Percentiles rank a stretch among this genome's conserved stretches.
phyloP scores from a whole-genome alignment of 1,140 invertebrate species.

The Drosophila nigrodunni region DNA sequence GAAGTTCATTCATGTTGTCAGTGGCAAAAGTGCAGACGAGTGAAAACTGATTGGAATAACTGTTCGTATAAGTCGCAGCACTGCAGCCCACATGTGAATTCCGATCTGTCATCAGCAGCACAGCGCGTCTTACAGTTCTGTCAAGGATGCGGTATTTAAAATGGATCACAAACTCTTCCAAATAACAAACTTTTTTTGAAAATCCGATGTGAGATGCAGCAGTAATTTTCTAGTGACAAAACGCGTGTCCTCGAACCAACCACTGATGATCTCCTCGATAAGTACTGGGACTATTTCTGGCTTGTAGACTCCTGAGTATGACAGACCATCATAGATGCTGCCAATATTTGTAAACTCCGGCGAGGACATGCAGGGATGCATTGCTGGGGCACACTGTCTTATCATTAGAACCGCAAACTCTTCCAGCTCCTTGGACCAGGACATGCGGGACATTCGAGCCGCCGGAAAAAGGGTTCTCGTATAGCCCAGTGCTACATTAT shows the following conservation, averaged over 20 bases:
- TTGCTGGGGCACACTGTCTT: not conserved
- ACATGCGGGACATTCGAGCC: conserved; percentile 47
- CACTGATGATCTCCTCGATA: not conserved
- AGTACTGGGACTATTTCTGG: not conserved
- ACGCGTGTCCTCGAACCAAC: conserved; percentile 26
- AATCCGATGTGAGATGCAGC: not conserved
- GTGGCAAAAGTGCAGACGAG: conserved; percentile 48
- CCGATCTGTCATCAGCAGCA: conserved; percentile 51
- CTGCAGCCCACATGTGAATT: conserved; percentile 53
- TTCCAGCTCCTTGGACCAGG: conserved; percentile 48
- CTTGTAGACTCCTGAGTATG: not conserved
- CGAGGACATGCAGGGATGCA: conserved; percentile 44
- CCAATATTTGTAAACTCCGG: conserved; percentile 30
- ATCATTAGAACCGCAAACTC: conserved; percentile 31
- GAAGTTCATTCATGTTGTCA: conserved; percentile 8
- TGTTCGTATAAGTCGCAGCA: not conserved
- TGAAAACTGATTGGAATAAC: not conserved
- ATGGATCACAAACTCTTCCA: not conserved
- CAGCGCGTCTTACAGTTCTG: conserved; percentile 6
- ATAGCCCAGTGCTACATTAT: conserved; percentile 39
- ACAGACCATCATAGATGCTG: conserved; percentile 11
- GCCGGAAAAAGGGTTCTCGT: conserved; percentile 32
- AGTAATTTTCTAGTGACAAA: conserved; percentile 27
- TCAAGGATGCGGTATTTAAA: not conserved
- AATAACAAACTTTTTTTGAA: conserved; percentile 3